A percentile compares a stretch with the other conserved stretches of the same genome.
Evolutionary conservation across 1,140 invertebrate genomes (phyloP).

Genomic region (Drosophila neocordata): DNA sequence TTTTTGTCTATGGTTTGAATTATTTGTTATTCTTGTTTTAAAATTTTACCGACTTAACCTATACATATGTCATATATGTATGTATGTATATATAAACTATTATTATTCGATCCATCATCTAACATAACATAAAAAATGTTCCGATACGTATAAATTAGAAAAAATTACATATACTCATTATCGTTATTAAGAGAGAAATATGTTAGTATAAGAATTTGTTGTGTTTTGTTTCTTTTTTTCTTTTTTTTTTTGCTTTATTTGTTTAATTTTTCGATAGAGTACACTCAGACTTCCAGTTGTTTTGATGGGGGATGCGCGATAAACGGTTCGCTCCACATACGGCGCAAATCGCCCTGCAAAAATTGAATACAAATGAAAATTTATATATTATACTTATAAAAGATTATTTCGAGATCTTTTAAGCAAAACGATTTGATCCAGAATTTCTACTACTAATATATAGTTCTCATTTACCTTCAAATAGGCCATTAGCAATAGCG

Average conservation of each 20-base stretch:
- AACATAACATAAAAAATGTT: conserved; percentile 72
- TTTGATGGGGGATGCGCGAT: conserved; percentile 88
- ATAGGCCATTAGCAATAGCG: conserved; percentile 98
- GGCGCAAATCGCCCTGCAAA: conserved; percentile 93
- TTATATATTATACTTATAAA: neutral
- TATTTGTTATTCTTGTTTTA: conserved; percentile 2
- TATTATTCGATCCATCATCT: conserved; percentile 71
- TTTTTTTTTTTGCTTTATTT: conserved; percentile 42
- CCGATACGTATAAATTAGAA: conserved; percentile 66
- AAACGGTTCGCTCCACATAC: conserved; percentile 99
- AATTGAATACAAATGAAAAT: neutral
- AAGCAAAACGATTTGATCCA: too few species aligned
- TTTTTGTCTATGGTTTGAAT: conserved; percentile 27
- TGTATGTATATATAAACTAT: conserved; percentile 63
- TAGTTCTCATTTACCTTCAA: conserved; percentile 89
- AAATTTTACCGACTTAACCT: conserved; percentile 15
- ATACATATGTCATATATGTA: conserved; percentile 24
- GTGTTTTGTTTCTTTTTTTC: conserved; percentile 35
- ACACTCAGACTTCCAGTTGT: conserved; percentile 83
- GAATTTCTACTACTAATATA: neutral
- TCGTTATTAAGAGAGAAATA: conserved; percentile 65
- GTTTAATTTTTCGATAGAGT: conserved; percentile 61
- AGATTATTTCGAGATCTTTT: neutral
- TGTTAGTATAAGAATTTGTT: conserved; percentile 32
- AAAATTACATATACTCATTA: conserved; percentile 60